Evolutionary conservation across 2,888 invertebrate genomes (phyloP), one percentile per base, ranked within the genome.

Genomic region (Halictus ligatus): DNA sequence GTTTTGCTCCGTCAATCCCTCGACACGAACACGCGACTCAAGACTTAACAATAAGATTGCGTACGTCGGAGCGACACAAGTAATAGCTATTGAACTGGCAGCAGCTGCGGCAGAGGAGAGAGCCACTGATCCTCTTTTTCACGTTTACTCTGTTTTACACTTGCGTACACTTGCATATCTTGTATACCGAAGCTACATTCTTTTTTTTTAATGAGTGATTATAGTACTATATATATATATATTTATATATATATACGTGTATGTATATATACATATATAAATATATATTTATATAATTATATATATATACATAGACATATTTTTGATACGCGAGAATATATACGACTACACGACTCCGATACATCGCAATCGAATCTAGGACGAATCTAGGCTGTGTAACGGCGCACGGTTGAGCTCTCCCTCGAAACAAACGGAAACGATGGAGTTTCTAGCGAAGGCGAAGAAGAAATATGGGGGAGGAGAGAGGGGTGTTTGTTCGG

Each of bases 111-210:
- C 81, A 74, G 82, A 87, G 76, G 75, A 64, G 50, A 73, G 75
- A 69, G 81, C 60, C 75, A 69, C 46, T 71, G 72, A 80, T 75
- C 64, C 64, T 40, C 69, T 75, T 29, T 50, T 29, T 46, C 75
- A 71, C 71, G 48, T 78, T 80, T 74, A 43, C 43, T 40, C 40
- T 64, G 40, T 50, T 84, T 75, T 71, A 71, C 35, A 43, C 60
- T 72, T 67, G 80, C 67, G 67, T 76, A 75, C 78, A 80, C 64
- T 83, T 89, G 82, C 78, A 77, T 81, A 76, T 83, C 43, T 83
- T 87, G 87, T 88, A 88, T 89, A 89, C 79, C 89, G 90, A 92
- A 93, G 91, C 92, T 94, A 93, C 90, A 91, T 87, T 88, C 25
- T 29, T 78, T 87, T 35, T 35, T 18, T 80, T 88, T 90, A 91